Evolutionary conservation across 1,140 invertebrate species (phyloP), one percentile per base, ranked within the genome.

Genomic region (Drosophila virilis): DNA sequence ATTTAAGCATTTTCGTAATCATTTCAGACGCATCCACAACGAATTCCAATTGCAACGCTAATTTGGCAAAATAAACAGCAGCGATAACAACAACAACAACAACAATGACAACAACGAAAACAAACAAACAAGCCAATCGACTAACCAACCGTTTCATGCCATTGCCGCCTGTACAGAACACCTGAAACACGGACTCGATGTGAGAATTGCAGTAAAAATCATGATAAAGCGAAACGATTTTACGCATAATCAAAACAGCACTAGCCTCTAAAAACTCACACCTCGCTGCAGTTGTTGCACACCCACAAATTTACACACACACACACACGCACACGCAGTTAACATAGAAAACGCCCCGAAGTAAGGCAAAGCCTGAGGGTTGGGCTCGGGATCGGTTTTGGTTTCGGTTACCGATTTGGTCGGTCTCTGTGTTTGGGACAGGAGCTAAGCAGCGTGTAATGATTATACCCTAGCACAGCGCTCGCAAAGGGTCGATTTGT

Each of bases 231-330:
- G 79, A 66, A 80, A 43, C 84, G 69, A 88, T 88, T 88, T 88
- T 88, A 88, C 83, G 83, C 84, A 79, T 88, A 89, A 88, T 88
- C 83, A 88, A 88, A 88, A 83, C 74, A 83, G 76, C 80, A 89
- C 83, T 77, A 73, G 61, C 77, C 80, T 68, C 69, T 67, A 68
- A 78, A 71, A 86, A 88, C 68, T 86, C 79, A 86, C 83, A 86
- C 83, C 83, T 86, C 64, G 40, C 7, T 22, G 45, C 12, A 68
- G 48, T 43, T 66, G 69, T 72, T 73, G 62, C 54, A 61, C 65
- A 74, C 65, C 57, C 65, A 57, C 64, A 69, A 50, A 57, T 42
- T 13, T 13, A 55, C 35, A 54, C 15, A 59, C 55, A 17, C 8
- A 45, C 42, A 50, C 37, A 60, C 28, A 33, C n/a, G n/a, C 55